Evolutionary conservation across 2,888 invertebrate species (phyloP).

Genomic region (Apamea monoglypha): DNA sequence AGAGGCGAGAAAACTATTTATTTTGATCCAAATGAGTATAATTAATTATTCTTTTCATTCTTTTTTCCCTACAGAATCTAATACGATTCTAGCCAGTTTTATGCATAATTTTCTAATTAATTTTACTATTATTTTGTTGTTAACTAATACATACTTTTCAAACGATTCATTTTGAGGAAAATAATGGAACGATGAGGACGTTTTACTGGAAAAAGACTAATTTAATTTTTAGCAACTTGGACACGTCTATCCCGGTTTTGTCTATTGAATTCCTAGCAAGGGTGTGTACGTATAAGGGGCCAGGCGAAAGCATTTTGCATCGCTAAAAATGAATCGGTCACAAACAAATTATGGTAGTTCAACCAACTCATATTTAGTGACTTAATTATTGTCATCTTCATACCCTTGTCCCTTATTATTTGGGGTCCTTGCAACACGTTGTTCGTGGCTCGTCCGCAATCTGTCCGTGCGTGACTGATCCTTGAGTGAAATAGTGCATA

Average conservation of each 20-base stretch:
- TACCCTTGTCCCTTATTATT: too few relatives aligned
- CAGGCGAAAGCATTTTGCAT: background rate
- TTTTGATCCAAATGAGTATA: background rate
- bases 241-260: background rate
- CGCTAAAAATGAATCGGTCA: background rate
- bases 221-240: background rate
- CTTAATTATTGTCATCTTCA: background rate
- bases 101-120: conserved; percentile 27
- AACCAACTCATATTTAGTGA: background rate
- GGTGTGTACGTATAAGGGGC: too few relatives aligned
- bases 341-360: background rate
- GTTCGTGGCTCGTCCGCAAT: too few relatives aligned
- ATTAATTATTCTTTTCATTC: conserved; percentile 17
- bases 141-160: background rate
- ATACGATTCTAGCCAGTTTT: conserved; percentile 13
- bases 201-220: background rate
- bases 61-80: conserved; percentile 6
- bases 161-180: conserved; percentile 3
- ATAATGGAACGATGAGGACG: background rate
- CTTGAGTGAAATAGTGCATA: too few relatives aligned
- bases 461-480: too few relatives aligned
- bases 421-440: too few relatives aligned
- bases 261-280: background rate
- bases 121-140: background rate
- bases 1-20: background rate